phyloP scores from a whole-genome alignment of 1,140 invertebrate genomes.

The Drosophila asahinai region DNA sequence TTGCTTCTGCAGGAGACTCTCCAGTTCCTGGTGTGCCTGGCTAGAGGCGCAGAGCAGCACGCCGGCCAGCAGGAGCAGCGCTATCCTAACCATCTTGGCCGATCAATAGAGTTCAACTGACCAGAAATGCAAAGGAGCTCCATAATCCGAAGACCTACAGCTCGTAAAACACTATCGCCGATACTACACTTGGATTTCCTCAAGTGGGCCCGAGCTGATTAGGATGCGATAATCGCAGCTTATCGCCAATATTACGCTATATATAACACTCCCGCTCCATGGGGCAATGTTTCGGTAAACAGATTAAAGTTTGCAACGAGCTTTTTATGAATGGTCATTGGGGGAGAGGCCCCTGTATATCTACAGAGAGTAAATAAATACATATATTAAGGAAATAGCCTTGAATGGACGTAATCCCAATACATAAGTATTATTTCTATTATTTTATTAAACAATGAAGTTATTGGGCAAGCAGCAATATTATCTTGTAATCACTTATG shows the following conservation, averaged over 20 bases:
- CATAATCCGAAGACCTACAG: constrained; percentile 26
- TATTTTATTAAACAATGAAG: too few relatives aligned
- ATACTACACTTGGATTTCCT: constrained; percentile 61
- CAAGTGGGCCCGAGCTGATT: constrained; percentile 48
- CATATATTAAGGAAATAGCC: too few relatives aligned
- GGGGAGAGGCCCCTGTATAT: too few relatives aligned
- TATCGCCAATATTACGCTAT: constrained; percentile 43
- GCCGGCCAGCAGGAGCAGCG: constrained; percentile 36
- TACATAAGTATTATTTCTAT: too few relatives aligned
- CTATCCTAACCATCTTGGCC: constrained; percentile 37
- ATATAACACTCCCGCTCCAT: constrained; percentile 18
- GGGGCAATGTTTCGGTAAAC: constrained; percentile 46
- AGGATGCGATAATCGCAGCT: constrained; percentile 55
- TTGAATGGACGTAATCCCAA: too few relatives aligned
- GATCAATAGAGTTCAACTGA: constrained; percentile 45
- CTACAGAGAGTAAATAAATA: too few relatives aligned
- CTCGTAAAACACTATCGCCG: constrained; percentile 46
- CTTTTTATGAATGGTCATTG: constrained; percentile 29
- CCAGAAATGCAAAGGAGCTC: constrained; percentile 4
- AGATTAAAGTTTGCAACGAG: constrained; percentile 7
- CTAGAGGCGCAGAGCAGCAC: constrained; percentile 17
- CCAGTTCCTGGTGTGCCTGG: constrained; percentile 51
- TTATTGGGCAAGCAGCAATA: too few relatives aligned
- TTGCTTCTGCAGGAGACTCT: constrained; percentile 48
- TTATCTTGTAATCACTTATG: too few relatives aligned